Evolutionary conservation across 2,888 invertebrate genomes (phyloP).

Genomic region (Julus scandinavius): DNA sequence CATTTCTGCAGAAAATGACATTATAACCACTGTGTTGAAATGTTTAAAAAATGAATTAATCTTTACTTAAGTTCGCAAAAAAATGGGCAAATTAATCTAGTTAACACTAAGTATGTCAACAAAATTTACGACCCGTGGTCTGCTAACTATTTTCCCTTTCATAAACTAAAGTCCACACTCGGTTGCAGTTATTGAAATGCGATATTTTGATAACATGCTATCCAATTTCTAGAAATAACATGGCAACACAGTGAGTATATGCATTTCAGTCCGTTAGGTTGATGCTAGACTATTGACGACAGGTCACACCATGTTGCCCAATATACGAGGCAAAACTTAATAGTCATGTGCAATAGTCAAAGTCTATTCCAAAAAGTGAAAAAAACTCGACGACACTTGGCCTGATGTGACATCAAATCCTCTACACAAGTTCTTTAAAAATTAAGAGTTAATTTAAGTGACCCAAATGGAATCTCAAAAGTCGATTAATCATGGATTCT

Average conservation of each 20-base stretch:
- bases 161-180: background rate
- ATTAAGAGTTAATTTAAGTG: background rate
- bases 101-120: background rate
- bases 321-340: background rate
- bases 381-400: background rate
- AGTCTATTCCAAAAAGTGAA: background rate
- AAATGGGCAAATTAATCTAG: background rate
- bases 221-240: background rate
- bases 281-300: background rate
- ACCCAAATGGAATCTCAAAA: background rate
- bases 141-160: background rate
- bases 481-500: background rate
- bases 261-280: background rate
- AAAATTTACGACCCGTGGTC: constrained; percentile 4
- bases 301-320: background rate
- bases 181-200: background rate
- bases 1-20: too few species aligned
- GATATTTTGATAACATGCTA: background rate
- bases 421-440: background rate
- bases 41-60: too few species aligned
- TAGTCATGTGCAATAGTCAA: background rate
- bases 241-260: background rate
- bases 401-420: background rate
- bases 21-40: too few species aligned
- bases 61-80: too few species aligned